Conservation (phyloP, 1,140 invertebrate species). For the Tetraneura akinire region DNA sequence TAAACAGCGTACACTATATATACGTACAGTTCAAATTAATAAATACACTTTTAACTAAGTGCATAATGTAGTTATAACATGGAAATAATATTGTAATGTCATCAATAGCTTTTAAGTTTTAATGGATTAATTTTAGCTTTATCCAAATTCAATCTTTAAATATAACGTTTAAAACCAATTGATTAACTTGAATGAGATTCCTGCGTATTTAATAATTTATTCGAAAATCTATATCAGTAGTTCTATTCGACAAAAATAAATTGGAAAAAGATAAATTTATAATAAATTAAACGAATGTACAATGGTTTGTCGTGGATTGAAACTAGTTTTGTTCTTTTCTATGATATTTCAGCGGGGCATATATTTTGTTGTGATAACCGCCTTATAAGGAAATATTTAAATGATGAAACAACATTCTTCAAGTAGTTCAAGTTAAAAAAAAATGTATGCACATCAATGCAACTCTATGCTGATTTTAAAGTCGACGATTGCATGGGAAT, state of each 20-base stretch:
- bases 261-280: too few species aligned
- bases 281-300: slow-evolving; percentile 13
- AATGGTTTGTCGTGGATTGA: not conserved
- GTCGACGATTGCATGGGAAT: not conserved
- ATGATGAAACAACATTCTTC: not conserved
- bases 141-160: not conserved
- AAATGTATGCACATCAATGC: not conserved
- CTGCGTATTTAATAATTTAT: not conserved
- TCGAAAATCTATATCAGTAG: not conserved
- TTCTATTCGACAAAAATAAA: not conserved
- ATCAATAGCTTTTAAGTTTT: not conserved
- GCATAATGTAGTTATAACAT: too few species aligned
- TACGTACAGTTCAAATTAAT: too few species aligned
- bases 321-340: not conserved
- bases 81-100: too few species aligned
- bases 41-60: too few species aligned
- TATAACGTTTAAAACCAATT: not conserved
- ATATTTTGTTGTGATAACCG: slow-evolving; percentile 20
- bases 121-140: not conserved
- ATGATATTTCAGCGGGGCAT: slow-evolving; percentile 11
- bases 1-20: too few species aligned
- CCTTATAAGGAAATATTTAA: slow-evolving; percentile 31
- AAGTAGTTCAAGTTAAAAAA: not conserved
- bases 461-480: slow-evolving; percentile 4
- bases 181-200: not conserved